Base-by-base conservation (phyloP, 2,797 vertebrate species). In the Myiothlypis coronata region DNA sequence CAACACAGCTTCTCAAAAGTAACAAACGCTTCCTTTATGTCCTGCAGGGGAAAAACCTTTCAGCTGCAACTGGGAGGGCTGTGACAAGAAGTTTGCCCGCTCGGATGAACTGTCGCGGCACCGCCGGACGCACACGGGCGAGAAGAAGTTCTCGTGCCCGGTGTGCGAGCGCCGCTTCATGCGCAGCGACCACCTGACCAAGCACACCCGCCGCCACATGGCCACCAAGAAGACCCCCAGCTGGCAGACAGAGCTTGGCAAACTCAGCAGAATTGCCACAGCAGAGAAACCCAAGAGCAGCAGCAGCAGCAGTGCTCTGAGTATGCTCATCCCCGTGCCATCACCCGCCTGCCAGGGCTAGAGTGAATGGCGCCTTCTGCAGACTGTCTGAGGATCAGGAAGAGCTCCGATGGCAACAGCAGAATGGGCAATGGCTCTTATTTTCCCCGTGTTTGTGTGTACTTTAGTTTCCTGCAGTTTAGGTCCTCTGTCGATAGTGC, bases 171-270 rank as follows among this genome's bases (percentile, higher is more conserved):
- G 99, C 1, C 99, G 99, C 72, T 99, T 99, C 97, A 99, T 99
- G 99, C 98, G 99, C 97, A 99, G 99, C 1, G 99, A 99, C 87
- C 99, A 99, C 98, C 78, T 99, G 97, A 99, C 99, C 3, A 99
- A 99, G 96, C 99, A 99, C 11, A 98, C 99, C 22, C 98, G 99
- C 28, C 98, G 99, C 30, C 99, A 99, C 96, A 98, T 98, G 98
- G 98, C 98, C 59, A 96, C 99, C 70, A 99, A 99, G 97, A 98
- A 99, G 94, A 83, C 98, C 10, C 97, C 99, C 3, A 96, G 98
- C 24, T 99, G 99, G 99, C 98, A 98, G 69, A 20, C 97, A 0
- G 98, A 99, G 83, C 97, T 97, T 32, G 98, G 98, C 65, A 98
- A 98, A 70, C 97, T 98, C 92, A 98, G 96, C 97, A 98, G 97